Base-by-base conservation (phyloP, 2,888 invertebrate species). In the Hirtodrosophila trivittata region DNA sequence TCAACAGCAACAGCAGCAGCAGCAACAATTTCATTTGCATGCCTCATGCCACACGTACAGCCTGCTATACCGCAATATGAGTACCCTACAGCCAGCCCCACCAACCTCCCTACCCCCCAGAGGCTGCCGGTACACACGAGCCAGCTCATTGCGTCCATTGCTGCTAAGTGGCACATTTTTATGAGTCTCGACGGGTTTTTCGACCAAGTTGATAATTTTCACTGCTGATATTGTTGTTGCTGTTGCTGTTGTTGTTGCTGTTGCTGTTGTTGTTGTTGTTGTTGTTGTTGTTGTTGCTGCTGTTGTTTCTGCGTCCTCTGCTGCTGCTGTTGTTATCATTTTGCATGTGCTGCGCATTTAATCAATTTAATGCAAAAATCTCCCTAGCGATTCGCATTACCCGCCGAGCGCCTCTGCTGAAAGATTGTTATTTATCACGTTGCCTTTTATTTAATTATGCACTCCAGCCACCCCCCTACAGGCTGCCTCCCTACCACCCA, bases 81-180 rank as follows among this genome's bases (percentile, higher is more conserved):
- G 63, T 71, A 52, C 32, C 43, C 46, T 18, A 37, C 39, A 33
- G 5, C 13, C 14, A 18, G 46, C 45, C 30, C 49, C 45, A 12
- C 39, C 41, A 26, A 38, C 26, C 43, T 25, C 13, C 28, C 39
- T 7, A 4, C 28, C 18, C 18, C 10, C 12, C 32, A n/a, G n/a
- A n/a, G n/a, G n/a, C n/a, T n/a, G n/a, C n/a, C 41, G 33, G 46
- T 55, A 28, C 28, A 28, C 4, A n/a, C 57, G 9, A 5, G 14
- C 67, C 67, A 54, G 42, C 51, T 65, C 60, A 52, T 63, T 66
- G 43, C 58, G 28, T 73, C 54, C 69, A 52, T 70, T 77, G 70
- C 77, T 68, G 77, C 84, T 82, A 83, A 81, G 81, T 85, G 77
- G 81, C 86, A 83, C 74, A 83, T 80, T 84, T 84, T 84, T 85